Evolutionary conservation across 2,888 invertebrate species (phyloP), one percentile per base, ranked within the genome.

Genomic region (Archaeoteleia sp.): DNA sequence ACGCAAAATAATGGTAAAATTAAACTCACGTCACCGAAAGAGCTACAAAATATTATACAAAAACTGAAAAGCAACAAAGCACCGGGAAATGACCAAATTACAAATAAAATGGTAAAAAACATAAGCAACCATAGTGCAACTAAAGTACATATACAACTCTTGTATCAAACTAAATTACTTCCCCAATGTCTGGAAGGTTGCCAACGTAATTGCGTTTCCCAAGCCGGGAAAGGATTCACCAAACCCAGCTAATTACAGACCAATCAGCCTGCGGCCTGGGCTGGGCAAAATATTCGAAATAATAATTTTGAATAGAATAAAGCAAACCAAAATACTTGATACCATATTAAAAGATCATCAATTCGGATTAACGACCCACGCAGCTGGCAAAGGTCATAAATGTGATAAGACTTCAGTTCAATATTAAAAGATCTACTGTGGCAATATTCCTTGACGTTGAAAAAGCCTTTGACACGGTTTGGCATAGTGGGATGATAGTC

Each of bases 351-450:
- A 37, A 15, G 17, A 37, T n/a, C 17, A 37, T 10, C 80, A 82
- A 70, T 79, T 78, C 46, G 78, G 79, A 1, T 81, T 82, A 1
- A 81, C 81, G 1, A 70, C 65, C 5, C 73, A 74, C n/a, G 17
- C 81, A 81, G 51, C 14, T 46, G 1, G 17, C 4, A 8, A 20
- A 23, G n/a, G 32, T 46, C 2, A 2, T 20, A 8, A 32, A 77
- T 40, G 9, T 69, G 12, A 70, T 76, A 8, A 54, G 68, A 1
- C 35, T 70, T 3, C 75, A 73, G 12, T 74, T 79, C n/a, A 72
- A 75, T 25, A 49, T 54, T 1, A 69, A 69, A 15, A 49, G 75
- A 39, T 57, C 61, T 2, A 78, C 77, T 1, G 77, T 72, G 4
- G 70, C 78, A 12, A 58, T 78, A 0, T 61, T 80, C 5, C 57